Percentiles rank a stretch among this genome's conserved stretches.
Conservation (phyloP, 37 sponge, comb jelly and placozoan genomes). For the Haliclona indistincta region DNA sequence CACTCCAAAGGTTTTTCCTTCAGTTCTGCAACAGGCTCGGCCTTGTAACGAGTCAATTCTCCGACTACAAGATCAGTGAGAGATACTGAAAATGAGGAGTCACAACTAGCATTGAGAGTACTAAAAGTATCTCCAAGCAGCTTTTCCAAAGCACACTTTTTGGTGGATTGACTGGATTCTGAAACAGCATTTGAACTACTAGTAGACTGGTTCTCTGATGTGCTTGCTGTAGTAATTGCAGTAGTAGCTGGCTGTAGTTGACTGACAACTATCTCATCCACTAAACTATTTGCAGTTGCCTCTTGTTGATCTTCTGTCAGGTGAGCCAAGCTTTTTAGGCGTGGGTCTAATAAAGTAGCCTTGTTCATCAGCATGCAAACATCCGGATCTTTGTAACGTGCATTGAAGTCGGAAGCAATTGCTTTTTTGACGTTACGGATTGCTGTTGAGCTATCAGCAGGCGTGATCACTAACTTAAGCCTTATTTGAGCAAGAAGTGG, state of each 20-base stretch:
- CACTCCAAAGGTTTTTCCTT: slow-evolving; percentile 3
- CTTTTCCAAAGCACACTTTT: background rate
- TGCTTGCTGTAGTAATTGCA: background rate
- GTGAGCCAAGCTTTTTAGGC: slow-evolving; percentile 4
- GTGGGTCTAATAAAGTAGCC: slow-evolving; percentile 6
- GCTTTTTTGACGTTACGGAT: background rate
- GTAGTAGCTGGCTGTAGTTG: background rate
- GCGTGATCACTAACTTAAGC: background rate
- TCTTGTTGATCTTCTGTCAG: background rate
- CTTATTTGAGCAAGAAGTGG: slow-evolving; percentile 1
- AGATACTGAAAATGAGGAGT: background rate
- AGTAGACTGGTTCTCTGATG: background rate
- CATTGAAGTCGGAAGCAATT: background rate
- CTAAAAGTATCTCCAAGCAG: background rate
- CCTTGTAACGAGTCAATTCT: slow-evolving; percentile 10
- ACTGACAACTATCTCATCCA: background rate
- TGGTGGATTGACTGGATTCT: no score
- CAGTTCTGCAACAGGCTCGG: background rate
- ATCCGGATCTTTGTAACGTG: background rate
- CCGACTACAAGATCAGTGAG: background rate
- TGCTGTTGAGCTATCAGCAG: background rate
- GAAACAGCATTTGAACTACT: no score
- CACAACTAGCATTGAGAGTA: background rate
- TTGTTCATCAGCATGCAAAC: background rate
- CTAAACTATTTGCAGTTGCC: background rate